Evolutionary conservation across 1,140 invertebrate species (phyloP), one percentile per base, ranked within the genome.

Genomic region (Lithobius niger): DNA sequence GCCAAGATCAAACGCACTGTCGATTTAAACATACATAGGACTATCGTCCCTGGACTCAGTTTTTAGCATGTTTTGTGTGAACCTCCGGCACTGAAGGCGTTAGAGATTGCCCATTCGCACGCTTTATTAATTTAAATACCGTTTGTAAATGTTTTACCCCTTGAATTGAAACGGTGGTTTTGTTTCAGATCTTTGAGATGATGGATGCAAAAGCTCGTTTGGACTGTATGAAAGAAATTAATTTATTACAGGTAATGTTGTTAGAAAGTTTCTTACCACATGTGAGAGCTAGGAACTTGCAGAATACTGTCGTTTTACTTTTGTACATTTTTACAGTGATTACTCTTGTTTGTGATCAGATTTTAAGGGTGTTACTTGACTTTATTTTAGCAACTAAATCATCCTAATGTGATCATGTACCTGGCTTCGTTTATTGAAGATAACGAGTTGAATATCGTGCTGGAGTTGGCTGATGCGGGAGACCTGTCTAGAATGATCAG

Each of bases 391-490:
- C 78, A 83, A 76, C 66, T 88, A 28, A 77, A 85, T 65, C 84
- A 88, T 72, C 80, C 81, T 1, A 86, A 88, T 70, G 79, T 88
- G 21, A 84, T 88, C 47, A 75, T 79, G 57, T 86, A 86, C 64
- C 69, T 83, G 58, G 77, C 81, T 42, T 84, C 82, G 6, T 83
- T 86, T 67, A 78, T 85, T 54, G 80, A 82, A 58, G 76, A 81
- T 53, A 81, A 81, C 66, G 82, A 84, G 59, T 69, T 86, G 27
- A 80, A 83, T 63, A 86, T 88, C 59, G 82, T 86, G 0, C 71
- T 88, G 59, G 85, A 87, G 65, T 69, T 86, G 50, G 85, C 84
- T n/a, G 82, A 83, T 64, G 83, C 81, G 57, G 85, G 85, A 1
- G 84, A 87, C 70, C 67, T 87, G 18, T 77, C 79, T 6, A 69